Conservation (phyloP, 2,113 vertebrate genomes). For the Chionodraco myersi region DNA sequence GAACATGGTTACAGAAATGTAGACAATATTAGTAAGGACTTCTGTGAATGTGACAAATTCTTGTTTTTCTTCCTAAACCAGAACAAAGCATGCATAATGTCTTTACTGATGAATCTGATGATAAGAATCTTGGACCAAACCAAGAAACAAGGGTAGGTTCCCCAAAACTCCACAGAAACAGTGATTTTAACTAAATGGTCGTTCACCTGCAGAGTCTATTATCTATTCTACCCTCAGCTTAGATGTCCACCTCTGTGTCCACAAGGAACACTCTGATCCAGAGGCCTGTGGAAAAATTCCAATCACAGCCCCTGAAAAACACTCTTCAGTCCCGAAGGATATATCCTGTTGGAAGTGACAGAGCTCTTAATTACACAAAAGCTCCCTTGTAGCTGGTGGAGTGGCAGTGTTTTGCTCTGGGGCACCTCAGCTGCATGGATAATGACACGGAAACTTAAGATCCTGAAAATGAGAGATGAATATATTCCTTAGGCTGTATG, state of each 20-base stretch:
- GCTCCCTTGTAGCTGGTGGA: slow-evolving; percentile 8
- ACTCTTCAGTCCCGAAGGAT: slow-evolving; percentile 1
- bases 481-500: slow-evolving; percentile 13
- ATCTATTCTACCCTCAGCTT: neutral
- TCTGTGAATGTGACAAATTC: neutral
- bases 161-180: neutral
- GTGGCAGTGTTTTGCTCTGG: slow-evolving; percentile 25
- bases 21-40: neutral
- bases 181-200: neutral
- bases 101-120: neutral
- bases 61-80: neutral
- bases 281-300: neutral
- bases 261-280: slow-evolving; percentile 7
- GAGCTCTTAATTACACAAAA: slow-evolving; percentile 37
- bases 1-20: no score
- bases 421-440: neutral
- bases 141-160: neutral
- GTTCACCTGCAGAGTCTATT: neutral
- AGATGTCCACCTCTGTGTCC: slow-evolving; percentile 7
- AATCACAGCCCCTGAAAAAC: slow-evolving; percentile 14
- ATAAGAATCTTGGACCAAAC: neutral
- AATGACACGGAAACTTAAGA: slow-evolving; percentile 5
- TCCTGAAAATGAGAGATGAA: slow-evolving; percentile 28
- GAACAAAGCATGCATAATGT: neutral
- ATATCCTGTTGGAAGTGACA: slow-evolving; percentile 18